A percentile compares a stretch with the other conserved stretches of the same genome.
phyloP scores from a whole-genome alignment of 2,888 invertebrate genomes.

The Mactromeris polynyma region DNA sequence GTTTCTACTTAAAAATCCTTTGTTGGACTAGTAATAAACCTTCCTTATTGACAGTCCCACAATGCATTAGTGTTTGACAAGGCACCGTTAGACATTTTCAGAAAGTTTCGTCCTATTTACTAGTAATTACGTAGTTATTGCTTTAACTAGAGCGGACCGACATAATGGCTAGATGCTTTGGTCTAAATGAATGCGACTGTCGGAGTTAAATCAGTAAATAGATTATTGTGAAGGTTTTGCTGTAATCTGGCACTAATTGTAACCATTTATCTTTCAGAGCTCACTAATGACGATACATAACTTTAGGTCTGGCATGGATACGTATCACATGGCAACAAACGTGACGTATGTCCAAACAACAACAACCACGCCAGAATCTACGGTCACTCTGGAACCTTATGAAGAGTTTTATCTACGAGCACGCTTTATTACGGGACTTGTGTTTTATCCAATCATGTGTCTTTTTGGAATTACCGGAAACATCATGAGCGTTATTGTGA shows the following conservation, averaged over 20 bases:
- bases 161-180: no score
- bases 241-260: not conserved
- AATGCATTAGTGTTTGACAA: no score
- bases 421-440: slow-evolving; percentile 83
- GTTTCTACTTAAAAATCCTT: no score
- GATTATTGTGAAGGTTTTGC: no score
- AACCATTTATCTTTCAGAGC: slow-evolving; percentile 31
- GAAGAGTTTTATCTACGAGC: slow-evolving; percentile 82
- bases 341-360: not conserved
- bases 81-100: no score
- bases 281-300: slow-evolving; percentile 41
- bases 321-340: slow-evolving; percentile 14
- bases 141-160: no score
- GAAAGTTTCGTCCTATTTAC: no score
- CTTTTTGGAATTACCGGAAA: slow-evolving; percentile 84
- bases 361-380: not conserved
- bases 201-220: no score
- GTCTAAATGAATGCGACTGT: no score
- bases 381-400: slow-evolving; percentile 61
- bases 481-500: slow-evolving; percentile 82
- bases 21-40: no score
- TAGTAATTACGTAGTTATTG: no score
- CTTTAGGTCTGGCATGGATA: slow-evolving; percentile 22
- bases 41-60: no score
- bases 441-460: slow-evolving; percentile 84